Evolutionary conservation across 2,888 invertebrate genomes (phyloP), one percentile per base, ranked within the genome.

Genomic region (Patella ulyssiponensis): DNA sequence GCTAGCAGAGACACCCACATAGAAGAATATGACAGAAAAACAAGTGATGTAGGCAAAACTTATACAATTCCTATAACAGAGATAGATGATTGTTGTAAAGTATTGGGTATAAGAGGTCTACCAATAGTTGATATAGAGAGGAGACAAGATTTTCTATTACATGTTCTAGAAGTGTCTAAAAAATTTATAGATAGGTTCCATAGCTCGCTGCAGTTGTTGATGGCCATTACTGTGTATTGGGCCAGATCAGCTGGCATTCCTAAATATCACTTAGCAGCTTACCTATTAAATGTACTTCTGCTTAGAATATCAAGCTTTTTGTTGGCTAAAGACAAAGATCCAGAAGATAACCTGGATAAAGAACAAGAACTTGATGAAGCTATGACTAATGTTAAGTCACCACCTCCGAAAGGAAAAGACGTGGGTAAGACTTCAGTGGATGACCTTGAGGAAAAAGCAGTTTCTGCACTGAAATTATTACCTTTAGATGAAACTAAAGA

Each of bases 151-250:
- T 23, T 82, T 7, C 20, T 82, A 15, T 58, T 69, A 12, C 73
- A 71, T 44, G 70, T 75, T 12, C 20, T 82, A 51, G 71, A 71
- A 5, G 74, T 78, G 20, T 27, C 72, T 5, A 17, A 53, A n/a
- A n/a, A 27, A 23, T 80, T 80, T 17, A 23, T 64, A 3, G 20
- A 12, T 1, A 64, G 14, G 64, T 64, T 64, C 17, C 23, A 20
- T 12, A 20, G 20, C 23, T 64, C 64, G 14, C 14, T 64, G 64
- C 64, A 23, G 23, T 23, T 64, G 20, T 64, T 64, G 23, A 23
- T 14, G 20, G 11, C 17, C 64, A 23, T 64, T 64, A 14, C 23
- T 64, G 23, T 15, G 64, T 64, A 64, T 64, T 64, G 64, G 64
- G 64, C 20, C 2, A 64, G 23, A 64, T 23, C 20, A 23, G 20